Evolutionary conservation across 2,888 invertebrate genomes (phyloP).

Genomic region (Camptogramma bilineatum): DNA sequence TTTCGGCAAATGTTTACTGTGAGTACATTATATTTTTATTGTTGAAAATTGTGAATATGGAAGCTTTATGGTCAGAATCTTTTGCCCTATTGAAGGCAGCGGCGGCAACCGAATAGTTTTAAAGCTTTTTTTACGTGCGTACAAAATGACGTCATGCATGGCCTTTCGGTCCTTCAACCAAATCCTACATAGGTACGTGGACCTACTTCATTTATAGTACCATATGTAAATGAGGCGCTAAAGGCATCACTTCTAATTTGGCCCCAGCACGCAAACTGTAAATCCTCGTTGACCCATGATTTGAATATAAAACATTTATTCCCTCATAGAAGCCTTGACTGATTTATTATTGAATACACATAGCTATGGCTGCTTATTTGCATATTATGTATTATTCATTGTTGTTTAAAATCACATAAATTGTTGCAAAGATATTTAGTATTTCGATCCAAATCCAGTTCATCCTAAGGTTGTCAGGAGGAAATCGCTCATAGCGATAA

Average conservation of each 20-base stretch:
- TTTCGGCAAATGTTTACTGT: slow-evolving; percentile 13
- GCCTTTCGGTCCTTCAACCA: slow-evolving; percentile 5
- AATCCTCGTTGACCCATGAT: slow-evolving; percentile 54
- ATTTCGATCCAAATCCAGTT: too few relatives aligned
- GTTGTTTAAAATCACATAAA: slow-evolving; percentile 28
- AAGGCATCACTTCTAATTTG: slow-evolving; percentile 53
- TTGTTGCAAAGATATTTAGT: not conserved
- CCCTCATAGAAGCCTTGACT: slow-evolving; percentile 36
- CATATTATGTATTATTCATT: slow-evolving; percentile 44
- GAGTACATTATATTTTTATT: not conserved
- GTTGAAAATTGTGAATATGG: not conserved
- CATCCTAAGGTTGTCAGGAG: too few relatives aligned
- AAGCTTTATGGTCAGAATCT: not conserved
- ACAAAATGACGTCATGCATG: slow-evolving; percentile 12
- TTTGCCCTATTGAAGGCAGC: too few relatives aligned
- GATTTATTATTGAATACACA: slow-evolving; percentile 51
- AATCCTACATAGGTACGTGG: slow-evolving; percentile 2
- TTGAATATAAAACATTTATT: slow-evolving; percentile 54
- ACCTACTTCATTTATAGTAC: slow-evolving; percentile 18
- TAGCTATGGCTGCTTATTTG: slow-evolving; percentile 39
- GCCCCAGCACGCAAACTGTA: slow-evolving; percentile 48
- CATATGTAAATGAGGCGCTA: slow-evolving; percentile 57
- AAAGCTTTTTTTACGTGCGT: not conserved
- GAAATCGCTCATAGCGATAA: too few relatives aligned
- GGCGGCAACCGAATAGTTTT: not conserved